Conservation (phyloP, 2,888 invertebrate species). For the Taphrorychus bicolor region DNA sequence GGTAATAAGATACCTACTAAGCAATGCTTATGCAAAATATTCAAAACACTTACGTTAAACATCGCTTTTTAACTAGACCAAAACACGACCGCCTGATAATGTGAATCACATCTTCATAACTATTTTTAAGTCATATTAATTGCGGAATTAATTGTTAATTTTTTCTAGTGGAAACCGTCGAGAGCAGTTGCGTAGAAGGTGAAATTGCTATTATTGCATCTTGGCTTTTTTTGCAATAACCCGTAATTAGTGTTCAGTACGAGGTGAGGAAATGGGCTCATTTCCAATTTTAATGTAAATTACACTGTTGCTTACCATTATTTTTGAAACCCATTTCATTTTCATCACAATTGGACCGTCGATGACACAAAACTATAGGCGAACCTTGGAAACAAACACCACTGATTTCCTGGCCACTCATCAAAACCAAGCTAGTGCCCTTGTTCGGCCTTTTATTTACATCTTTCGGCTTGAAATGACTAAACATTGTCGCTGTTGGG, state of each 20-base stretch:
- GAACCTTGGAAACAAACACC: too few relatives aligned
- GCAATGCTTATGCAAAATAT: background rate
- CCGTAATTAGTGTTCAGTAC: constrained; percentile 1
- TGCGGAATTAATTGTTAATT: constrained; percentile 11
- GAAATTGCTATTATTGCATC: constrained; percentile 19
- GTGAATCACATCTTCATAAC: constrained; percentile 25
- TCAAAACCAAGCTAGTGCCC: background rate
- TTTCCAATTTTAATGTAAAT: background rate
- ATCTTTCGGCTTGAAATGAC: background rate
- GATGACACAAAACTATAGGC: background rate
- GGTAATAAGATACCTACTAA: background rate
- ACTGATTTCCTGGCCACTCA: background rate
- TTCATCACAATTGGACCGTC: background rate
- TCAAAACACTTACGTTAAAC: background rate
- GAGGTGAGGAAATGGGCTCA: constrained; percentile 5
- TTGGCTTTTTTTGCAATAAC: constrained; percentile 9
- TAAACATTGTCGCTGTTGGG: background rate
- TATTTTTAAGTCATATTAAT: constrained; percentile 15
- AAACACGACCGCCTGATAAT: constrained; percentile 11
- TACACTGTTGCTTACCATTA: background rate
- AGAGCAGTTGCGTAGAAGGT: constrained; percentile 24
- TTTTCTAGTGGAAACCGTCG: constrained; percentile 11
- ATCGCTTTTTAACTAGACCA: background rate
- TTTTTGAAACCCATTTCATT: background rate
- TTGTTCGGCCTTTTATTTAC: background rate